Percentiles rank a stretch among this genome's conserved stretches.
Conservation (phyloP, 2,113 vertebrate species). For the Heterotilapia buettikoferi region DNA sequence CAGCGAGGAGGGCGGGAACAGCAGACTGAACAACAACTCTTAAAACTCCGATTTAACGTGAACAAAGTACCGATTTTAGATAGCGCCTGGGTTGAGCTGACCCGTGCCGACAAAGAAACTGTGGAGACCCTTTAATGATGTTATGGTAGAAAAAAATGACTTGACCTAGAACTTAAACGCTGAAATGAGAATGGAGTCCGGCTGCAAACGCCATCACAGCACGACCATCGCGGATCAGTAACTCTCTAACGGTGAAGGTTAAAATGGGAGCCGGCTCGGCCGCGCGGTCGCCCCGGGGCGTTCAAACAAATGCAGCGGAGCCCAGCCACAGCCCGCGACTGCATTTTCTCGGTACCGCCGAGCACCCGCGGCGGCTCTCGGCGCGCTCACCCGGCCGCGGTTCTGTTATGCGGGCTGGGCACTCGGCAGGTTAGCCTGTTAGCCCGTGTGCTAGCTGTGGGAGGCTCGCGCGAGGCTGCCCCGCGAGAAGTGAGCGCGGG, state of each 20-base stretch:
- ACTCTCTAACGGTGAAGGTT: neutral
- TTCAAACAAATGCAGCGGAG: neutral
- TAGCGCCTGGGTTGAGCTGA: neutral
- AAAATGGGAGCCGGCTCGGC: neutral
- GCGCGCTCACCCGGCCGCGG: neutral
- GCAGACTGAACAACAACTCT: neutral
- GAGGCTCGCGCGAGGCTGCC: neutral
- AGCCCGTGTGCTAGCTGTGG: neutral
- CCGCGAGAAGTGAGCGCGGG: neutral
- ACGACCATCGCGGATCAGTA: neutral
- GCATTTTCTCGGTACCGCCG: neutral
- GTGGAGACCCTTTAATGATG: accelerated
- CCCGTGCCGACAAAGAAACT: accelerated
- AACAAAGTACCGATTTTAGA: too few species aligned
- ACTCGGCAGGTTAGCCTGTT: neutral
- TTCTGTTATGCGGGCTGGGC: neutral
- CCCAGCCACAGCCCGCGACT: neutral
- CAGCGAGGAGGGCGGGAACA: neutral
- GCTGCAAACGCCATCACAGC: neutral
- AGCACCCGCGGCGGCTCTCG: too few species aligned
- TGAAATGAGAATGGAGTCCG: neutral
- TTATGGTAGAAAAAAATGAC: accelerated
- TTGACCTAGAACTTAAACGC: accelerated
- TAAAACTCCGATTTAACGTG: neutral
- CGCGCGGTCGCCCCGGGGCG: neutral